phyloP scores from a whole-genome alignment of 2,797 vertebrate genomes.

The Acropternis orthonyx region DNA sequence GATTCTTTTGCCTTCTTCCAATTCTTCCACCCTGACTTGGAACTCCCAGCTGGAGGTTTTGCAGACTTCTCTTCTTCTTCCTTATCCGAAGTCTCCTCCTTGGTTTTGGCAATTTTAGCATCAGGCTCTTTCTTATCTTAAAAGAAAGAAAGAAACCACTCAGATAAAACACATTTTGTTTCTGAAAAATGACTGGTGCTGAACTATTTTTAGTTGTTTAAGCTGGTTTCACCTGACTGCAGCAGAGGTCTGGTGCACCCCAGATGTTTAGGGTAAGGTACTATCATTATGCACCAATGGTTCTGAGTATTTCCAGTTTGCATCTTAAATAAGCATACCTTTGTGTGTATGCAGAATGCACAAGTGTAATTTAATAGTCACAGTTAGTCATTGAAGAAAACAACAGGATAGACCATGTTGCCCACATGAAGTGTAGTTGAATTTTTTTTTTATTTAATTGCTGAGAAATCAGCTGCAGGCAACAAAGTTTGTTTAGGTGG shows the following conservation, averaged over 20 bases:
- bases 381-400: neutral
- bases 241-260: neutral
- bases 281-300: neutral
- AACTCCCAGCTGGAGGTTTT: neutral
- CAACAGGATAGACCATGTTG: neutral
- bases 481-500: neutral
- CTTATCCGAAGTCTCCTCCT: slow-evolving; percentile 6
- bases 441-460: neutral
- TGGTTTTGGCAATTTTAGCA: slow-evolving; percentile 61
- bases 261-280: neutral
- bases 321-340: neutral
- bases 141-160: neutral
- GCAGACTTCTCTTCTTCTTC: slow-evolving; percentile 20
- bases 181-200: neutral
- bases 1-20: slow-evolving; percentile 53
- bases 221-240: neutral
- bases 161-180: neutral
- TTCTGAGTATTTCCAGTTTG: neutral
- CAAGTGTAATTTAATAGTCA: neutral
- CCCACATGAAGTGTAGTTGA: neutral
- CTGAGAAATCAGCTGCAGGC: neutral
- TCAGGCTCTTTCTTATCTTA: slow-evolving; percentile 64
- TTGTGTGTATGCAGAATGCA: neutral
- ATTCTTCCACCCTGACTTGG: slow-evolving; percentile 40
- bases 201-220: neutral